A percentile compares a stretch with the other conserved stretches of the same genome.
These are phyloP conservation scores for Dryocosmus kuriphilus DNA, from an alignment of 2,888 invertebrate genomes.

Conservation along the genomic window DNA sequence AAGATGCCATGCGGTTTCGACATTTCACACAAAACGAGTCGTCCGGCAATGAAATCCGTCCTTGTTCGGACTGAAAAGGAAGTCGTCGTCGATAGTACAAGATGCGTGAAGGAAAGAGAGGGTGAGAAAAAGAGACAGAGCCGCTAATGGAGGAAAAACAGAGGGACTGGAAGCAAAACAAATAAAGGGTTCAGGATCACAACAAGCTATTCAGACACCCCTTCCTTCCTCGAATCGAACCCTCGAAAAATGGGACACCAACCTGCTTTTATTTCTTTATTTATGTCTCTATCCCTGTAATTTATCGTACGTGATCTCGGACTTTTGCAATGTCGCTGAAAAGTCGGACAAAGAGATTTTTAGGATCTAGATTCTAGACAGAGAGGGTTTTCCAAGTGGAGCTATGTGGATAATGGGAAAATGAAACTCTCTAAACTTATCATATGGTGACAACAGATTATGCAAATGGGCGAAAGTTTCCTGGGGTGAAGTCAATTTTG, in stretches of 20 bases:
- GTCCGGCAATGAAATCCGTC: slow-evolving; percentile 27
- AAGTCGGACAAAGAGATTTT: background rate
- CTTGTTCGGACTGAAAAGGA: slow-evolving; percentile 31
- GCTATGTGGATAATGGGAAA: slow-evolving; percentile 13
- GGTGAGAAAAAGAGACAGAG: slow-evolving; percentile 49
- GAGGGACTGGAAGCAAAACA: slow-evolving; percentile 65
- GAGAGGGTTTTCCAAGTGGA: background rate
- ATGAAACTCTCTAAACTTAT: slow-evolving; percentile 6
- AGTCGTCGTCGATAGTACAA: slow-evolving; percentile 26
- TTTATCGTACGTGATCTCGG: background rate
- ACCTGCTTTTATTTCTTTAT: background rate
- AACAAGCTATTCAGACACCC: slow-evolving; percentile 57
- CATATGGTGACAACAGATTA: slow-evolving; percentile 22
- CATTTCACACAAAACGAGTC: slow-evolving; percentile 8
- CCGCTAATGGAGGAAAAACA: slow-evolving; percentile 70
- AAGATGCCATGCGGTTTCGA: slow-evolving; percentile 33
- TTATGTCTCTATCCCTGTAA: background rate
- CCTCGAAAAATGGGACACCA: background rate
- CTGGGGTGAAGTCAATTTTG: slow-evolving; percentile 15
- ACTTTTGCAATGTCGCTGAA: background rate
- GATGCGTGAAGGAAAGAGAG: slow-evolving; percentile 11
- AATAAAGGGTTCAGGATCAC: slow-evolving; percentile 58
- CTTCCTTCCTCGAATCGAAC: slow-evolving; percentile 31
- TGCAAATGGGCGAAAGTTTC: slow-evolving; percentile 26
- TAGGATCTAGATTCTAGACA: background rate